Conservation (phyloP, 53 echinoderm and acorn worm genomes). For the Stichopus horrens region DNA sequence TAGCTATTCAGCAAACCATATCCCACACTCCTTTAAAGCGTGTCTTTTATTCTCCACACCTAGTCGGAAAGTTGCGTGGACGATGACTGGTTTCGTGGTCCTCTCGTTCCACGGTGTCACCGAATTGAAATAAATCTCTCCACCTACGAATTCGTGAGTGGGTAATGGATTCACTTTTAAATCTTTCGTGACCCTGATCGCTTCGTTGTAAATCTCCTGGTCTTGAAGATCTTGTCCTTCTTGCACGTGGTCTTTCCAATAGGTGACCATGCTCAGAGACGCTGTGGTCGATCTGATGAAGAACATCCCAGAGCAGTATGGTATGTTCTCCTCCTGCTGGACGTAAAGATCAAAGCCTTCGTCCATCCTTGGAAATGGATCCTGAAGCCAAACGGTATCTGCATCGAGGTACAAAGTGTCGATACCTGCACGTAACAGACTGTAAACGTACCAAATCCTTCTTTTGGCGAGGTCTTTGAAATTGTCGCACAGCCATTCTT, state of each 20-base stretch:
- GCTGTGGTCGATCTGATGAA: not conserved
- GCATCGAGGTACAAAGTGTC: constrained; percentile 21
- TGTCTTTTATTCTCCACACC: constrained; percentile 30
- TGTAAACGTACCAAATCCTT: constrained; percentile 15
- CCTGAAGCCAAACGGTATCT: constrained; percentile 21
- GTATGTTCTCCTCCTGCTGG: constrained; percentile 18
- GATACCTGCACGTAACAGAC: constrained; percentile 6
- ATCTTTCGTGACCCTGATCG: not conserved
- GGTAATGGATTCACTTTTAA: constrained; percentile 14
- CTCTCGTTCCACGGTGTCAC: constrained; percentile 20
- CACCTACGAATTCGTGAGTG: not conserved
- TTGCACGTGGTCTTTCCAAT: constrained; percentile 29
- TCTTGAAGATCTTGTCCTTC: constrained; percentile 21
- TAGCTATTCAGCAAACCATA: not conserved
- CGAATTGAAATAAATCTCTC: constrained; percentile 24
- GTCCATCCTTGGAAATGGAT: not conserved
- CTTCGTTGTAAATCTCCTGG: constrained; percentile 14
- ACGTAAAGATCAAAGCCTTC: constrained; percentile 16
- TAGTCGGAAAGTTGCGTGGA: not conserved
- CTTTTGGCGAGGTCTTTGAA: constrained; percentile 24
- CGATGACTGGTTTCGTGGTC: constrained; percentile 15
- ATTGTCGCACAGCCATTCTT: not conserved
- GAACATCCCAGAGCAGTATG: constrained; percentile 29
- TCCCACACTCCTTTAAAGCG: constrained; percentile 8
- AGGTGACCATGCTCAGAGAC: not conserved